Conservation (phyloP, 2,888 invertebrate species). For the Morpho achilles region DNA sequence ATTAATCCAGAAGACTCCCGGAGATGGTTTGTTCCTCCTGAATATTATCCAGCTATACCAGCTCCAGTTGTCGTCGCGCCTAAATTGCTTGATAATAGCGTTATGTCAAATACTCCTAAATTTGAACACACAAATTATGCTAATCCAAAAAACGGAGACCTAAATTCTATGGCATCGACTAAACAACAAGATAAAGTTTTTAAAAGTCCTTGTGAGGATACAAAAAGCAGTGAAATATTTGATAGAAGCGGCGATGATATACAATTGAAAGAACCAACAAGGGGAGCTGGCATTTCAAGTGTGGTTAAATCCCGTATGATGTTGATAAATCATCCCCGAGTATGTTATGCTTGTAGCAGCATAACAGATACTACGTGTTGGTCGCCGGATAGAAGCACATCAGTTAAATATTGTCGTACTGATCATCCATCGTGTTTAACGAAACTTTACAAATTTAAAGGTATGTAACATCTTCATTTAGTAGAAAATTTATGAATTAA, state of each 20-base stretch:
- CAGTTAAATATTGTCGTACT: conserved; percentile 56
- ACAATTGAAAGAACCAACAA: conserved; percentile 35
- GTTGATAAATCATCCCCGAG: conserved; percentile 39
- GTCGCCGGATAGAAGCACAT: conserved; percentile 49
- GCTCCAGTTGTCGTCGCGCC: neutral
- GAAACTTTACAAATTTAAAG: conserved; percentile 42
- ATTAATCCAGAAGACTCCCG: neutral
- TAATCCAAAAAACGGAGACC: neutral
- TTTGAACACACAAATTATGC: neutral
- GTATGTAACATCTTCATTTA: conserved; percentile 31
- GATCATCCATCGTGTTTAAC: conserved; percentile 51
- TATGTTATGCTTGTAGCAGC: conserved; percentile 61
- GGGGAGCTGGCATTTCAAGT: conserved; percentile 35
- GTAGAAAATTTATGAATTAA: too few species aligned
- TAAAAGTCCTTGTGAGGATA: conserved; percentile 3
- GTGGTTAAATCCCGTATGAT: conserved; percentile 33
- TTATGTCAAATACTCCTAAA: neutral
- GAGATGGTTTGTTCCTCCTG: neutral
- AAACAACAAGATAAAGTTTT: conserved; percentile 2
- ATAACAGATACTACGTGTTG: conserved; percentile 49
- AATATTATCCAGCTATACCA: neutral
- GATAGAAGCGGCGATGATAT: conserved; percentile 5
- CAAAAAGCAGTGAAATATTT: conserved; percentile 1
- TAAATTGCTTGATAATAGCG: neutral
- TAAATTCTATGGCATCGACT: neutral